Conservation (phyloP, 2,888 invertebrate species). For the Lycocerus yunnanus region DNA sequence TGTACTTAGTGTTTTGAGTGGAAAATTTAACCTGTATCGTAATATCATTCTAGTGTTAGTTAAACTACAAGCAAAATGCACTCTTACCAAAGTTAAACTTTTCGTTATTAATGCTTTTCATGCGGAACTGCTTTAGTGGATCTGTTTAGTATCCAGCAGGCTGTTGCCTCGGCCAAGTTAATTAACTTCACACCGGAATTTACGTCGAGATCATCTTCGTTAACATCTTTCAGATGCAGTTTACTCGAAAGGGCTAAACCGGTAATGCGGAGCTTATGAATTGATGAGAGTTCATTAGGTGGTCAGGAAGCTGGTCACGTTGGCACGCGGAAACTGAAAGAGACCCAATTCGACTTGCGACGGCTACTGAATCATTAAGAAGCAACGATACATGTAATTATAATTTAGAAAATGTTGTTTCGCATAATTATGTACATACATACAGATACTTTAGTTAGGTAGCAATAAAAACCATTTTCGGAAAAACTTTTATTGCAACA, state of each 20-base stretch:
- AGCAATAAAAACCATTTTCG: no score
- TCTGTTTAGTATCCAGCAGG: slow-evolving; percentile 9
- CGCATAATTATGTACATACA: not conserved
- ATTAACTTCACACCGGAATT: slow-evolving; percentile 19
- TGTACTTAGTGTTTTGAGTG: not conserved
- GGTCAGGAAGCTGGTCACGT: slow-evolving; percentile 29
- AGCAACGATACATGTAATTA: no score
- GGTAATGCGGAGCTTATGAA: slow-evolving; percentile 30
- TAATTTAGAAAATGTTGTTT: not conserved
- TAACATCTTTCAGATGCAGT: slow-evolving; percentile 20
- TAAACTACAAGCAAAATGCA: slow-evolving; percentile 5
- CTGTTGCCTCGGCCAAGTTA: slow-evolving; percentile 13
- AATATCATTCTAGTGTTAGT: not conserved
- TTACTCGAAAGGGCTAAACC: slow-evolving; percentile 13
- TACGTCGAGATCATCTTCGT: slow-evolving; percentile 26
- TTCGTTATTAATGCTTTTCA: slow-evolving; percentile 8
- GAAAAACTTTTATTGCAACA: not conserved
- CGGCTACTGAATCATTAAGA: not conserved
- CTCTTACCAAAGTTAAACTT: not conserved
- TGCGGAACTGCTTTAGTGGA: not conserved
- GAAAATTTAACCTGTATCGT: not conserved
- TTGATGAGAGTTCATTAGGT: slow-evolving; percentile 31
- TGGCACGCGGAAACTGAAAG: slow-evolving; percentile 7
- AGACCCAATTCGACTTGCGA: slow-evolving; percentile 5
- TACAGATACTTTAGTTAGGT: no score